These are phyloP conservation scores for Clusia tigrina DNA, from an alignment of 2,888 invertebrate genomes.

Conservation along the genomic window DNA sequence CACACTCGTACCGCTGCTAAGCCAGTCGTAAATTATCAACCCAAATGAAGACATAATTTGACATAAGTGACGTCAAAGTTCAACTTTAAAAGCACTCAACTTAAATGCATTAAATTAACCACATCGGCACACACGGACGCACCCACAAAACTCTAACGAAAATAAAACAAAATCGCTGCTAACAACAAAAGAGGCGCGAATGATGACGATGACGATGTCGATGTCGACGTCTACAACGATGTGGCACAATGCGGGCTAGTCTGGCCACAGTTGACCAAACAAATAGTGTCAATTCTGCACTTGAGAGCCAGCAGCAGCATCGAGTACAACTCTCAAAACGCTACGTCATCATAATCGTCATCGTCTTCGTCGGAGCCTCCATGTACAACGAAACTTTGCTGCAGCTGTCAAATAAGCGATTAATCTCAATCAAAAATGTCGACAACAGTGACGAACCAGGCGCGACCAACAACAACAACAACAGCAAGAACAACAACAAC, in stretches of 20 bases:
- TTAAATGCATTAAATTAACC: constrained; percentile 24
- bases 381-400: background rate
- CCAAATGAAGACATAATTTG: constrained; percentile 56
- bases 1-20: too few relatives aligned
- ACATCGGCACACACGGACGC: constrained; percentile 16
- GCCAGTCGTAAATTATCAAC: background rate
- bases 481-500: constrained; percentile 26
- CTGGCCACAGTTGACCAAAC: background rate
- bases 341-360: constrained; percentile 3
- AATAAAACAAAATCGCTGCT: background rate
- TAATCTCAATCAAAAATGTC: constrained; percentile 57
- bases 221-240: background rate
- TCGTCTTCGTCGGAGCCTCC: constrained; percentile 1
- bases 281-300: constrained; percentile 4
- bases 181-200: background rate
- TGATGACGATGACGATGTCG: background rate
- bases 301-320: background rate
- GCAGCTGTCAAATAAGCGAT: constrained; percentile 55
- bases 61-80: constrained; percentile 59
- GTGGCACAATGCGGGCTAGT: background rate
- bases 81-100: constrained; percentile 30
- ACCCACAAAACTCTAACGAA: constrained; percentile 19
- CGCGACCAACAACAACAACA: constrained; percentile 6
- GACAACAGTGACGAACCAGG: constrained; percentile 36
- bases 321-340: too few relatives aligned